phyloP scores from a whole-genome alignment of 2,113 vertebrate species.

The Pteropus alecto region DNA sequence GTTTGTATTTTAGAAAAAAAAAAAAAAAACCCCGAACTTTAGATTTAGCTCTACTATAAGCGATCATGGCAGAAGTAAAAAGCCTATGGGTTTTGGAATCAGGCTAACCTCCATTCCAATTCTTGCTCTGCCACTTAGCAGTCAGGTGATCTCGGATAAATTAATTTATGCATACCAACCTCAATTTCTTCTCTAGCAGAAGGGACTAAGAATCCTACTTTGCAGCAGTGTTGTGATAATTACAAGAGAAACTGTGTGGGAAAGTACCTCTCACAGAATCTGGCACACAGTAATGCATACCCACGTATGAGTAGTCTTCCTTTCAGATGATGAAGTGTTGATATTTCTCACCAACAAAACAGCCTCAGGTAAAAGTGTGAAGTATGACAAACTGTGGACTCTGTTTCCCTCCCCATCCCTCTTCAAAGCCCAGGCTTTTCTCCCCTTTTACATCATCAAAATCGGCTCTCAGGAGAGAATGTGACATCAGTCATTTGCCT shows the following conservation, averaged over 20 bases:
- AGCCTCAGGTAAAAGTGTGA: neutral
- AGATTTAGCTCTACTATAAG: neutral
- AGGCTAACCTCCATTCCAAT: neutral
- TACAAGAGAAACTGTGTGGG: neutral
- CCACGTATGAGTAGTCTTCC: neutral
- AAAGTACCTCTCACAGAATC: neutral
- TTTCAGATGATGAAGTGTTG: neutral
- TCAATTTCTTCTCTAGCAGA: neutral
- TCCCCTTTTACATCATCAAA: slow-evolving; percentile 44
- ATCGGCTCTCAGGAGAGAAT: slow-evolving; percentile 53
- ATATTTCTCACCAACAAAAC: neutral
- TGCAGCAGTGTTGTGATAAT: neutral
- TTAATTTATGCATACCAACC: neutral
- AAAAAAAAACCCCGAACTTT: neutral
- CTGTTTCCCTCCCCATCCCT: neutral
- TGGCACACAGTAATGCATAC: neutral
- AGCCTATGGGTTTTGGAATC: neutral
- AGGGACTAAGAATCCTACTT: neutral
- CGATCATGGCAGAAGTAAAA: neutral
- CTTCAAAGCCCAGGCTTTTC: slow-evolving; percentile 13
- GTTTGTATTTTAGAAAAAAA: slow-evolving; percentile 1
- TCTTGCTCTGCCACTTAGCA: neutral
- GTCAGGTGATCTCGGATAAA: neutral
- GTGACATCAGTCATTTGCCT: slow-evolving; percentile 59
- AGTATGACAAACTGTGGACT: neutral